Conservation (phyloP, 2,888 invertebrate species). For the Tenodera sinensis region DNA sequence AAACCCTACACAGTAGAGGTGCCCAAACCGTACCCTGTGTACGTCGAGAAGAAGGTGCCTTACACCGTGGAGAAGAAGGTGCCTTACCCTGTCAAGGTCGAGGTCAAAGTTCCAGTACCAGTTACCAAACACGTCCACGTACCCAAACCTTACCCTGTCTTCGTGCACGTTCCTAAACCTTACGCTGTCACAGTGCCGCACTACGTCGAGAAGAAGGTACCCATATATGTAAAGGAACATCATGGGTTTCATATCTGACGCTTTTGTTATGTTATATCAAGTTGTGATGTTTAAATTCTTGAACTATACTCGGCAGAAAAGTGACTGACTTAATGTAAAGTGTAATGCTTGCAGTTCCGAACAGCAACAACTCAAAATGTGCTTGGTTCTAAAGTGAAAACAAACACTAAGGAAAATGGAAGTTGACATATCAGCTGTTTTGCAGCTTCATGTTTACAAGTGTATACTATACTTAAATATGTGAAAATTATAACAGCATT, state of each 20-base stretch:
- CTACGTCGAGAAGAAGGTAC: conserved; percentile 40
- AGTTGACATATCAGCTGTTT: too few relatives aligned
- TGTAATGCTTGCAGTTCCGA: too few relatives aligned
- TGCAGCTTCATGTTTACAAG: too few relatives aligned
- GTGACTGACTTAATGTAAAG: too few relatives aligned
- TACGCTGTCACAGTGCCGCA: conserved; percentile 4
- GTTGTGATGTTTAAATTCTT: background rate
- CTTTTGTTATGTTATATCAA: background rate
- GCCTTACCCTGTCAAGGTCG: conserved; percentile 45
- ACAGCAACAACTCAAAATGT: too few relatives aligned
- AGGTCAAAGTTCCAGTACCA: conserved; percentile 43
- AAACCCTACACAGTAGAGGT: conserved; percentile 66
- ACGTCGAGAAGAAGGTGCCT: conserved; percentile 59
- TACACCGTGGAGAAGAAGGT: conserved; percentile 33
- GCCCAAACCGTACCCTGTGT: conserved; percentile 35
- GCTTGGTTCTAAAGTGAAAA: too few relatives aligned
- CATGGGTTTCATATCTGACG: background rate
- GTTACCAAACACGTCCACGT: conserved; percentile 43
- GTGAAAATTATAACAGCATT: too few relatives aligned
- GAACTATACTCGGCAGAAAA: too few relatives aligned
- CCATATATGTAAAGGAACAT: background rate
- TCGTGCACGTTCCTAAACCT: conserved; percentile 18
- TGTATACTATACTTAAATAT: too few relatives aligned
- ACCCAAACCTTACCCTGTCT: conserved; percentile 38
- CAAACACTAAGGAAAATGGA: too few relatives aligned